Percentiles rank a stretch among this genome's conserved stretches.
phyloP scores from a whole-genome alignment of 2,113 vertebrate species.

The Bufo gargarizans region DNA sequence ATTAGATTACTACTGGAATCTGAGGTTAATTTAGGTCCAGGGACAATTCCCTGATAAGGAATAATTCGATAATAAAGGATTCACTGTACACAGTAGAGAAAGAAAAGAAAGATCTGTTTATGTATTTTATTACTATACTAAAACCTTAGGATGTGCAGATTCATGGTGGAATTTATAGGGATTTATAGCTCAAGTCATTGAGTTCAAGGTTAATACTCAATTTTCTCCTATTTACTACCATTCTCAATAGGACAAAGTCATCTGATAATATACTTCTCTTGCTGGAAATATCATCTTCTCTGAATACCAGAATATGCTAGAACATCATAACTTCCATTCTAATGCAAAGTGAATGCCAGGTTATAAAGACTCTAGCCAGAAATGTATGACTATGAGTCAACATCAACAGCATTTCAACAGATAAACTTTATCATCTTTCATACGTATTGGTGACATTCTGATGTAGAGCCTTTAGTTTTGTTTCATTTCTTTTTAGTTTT shows the following conservation, averaged over 20 bases:
- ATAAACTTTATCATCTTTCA: neutral
- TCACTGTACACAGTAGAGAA: neutral
- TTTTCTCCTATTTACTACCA: neutral
- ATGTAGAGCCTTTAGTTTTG: neutral
- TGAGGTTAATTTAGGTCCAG: too few species aligned
- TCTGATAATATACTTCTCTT: constrained; percentile 8
- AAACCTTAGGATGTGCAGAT: neutral
- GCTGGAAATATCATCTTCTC: neutral
- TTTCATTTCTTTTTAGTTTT: too few species aligned
- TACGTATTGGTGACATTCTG: neutral
- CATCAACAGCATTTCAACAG: neutral
- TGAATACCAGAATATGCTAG: neutral
- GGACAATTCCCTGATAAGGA: neutral
- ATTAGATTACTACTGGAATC: too few species aligned
- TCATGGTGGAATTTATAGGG: neutral
- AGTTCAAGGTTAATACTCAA: neutral
- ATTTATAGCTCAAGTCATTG: neutral
- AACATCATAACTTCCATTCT: neutral
- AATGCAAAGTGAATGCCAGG: constrained; percentile 1
- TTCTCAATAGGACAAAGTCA: constrained; percentile 16
- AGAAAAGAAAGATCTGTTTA: neutral
- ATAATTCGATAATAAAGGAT: neutral
- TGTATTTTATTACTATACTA: neutral
- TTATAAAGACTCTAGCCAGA: neutral
- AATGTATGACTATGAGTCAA: neutral